Conservation (phyloP, 35 echinoderm and acorn worm genomes). For the Ptychodera flava region DNA sequence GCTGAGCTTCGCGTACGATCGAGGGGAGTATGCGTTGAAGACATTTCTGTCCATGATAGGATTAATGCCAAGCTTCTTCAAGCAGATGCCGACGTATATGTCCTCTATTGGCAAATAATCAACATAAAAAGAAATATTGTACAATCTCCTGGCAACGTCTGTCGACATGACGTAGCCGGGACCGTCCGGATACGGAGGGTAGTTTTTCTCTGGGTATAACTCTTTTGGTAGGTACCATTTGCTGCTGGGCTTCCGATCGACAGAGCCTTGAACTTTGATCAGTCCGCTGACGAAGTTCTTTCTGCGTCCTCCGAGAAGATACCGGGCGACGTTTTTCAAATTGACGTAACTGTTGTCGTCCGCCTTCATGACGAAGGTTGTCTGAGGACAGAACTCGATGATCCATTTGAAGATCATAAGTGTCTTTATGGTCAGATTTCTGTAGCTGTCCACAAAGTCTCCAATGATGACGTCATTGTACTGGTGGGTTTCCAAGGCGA, state of each 20-base stretch:
- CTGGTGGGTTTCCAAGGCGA: not conserved
- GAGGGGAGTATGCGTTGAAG: not conserved
- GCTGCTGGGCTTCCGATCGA: conserved; percentile 14
- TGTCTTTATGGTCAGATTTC: conserved; percentile 28
- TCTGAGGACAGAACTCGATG: conserved; percentile 9
- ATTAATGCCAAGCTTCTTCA: conserved; percentile 18
- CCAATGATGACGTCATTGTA: conserved; percentile 16
- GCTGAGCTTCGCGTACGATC: not conserved
- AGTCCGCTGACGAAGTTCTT: conserved; percentile 16
- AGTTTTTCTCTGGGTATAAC: conserved; percentile 26
- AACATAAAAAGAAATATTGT: conserved; percentile 5
- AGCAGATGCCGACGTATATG: conserved; percentile 31
- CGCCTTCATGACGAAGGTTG: conserved; percentile 8
- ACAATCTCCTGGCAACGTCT: conserved; percentile 25
- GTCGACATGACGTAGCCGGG: conserved; percentile 44
- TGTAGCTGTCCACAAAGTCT: conserved; percentile 27
- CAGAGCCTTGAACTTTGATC: not conserved
- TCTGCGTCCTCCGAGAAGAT: not conserved
- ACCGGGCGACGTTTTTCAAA: not conserved
- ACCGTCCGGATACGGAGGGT: conserved; percentile 38
- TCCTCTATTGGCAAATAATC: conserved; percentile 41
- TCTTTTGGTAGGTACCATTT: conserved; percentile 58
- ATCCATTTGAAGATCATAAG: conserved; percentile 27
- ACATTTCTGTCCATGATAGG: not conserved
- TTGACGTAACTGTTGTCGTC: conserved; percentile 26